Conservation (phyloP, 1,140 invertebrate species). For the Trypoxylus dichotomus region DNA sequence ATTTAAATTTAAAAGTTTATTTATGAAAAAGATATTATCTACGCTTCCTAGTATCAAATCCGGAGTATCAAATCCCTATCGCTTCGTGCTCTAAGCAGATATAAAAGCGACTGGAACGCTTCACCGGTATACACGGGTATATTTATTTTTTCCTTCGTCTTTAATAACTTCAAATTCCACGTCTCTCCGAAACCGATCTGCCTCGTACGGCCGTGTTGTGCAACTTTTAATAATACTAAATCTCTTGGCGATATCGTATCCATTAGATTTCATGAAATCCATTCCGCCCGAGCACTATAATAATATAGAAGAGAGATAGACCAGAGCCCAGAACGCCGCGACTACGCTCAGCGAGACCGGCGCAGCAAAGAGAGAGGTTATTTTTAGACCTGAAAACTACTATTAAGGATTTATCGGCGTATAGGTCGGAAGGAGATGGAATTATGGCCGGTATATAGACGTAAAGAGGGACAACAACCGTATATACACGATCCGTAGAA, state of each 20-base stretch:
- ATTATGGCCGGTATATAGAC: not conserved
- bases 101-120: no score
- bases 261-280: conserved; percentile 10
- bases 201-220: not conserved
- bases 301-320: not conserved
- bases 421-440: not conserved
- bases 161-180: no score
- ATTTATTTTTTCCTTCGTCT: no score
- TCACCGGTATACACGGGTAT: no score
- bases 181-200: no score
- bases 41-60: no score
- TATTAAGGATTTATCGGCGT: not conserved
- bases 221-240: not conserved
- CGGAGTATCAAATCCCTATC: no score
- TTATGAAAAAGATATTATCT: no score
- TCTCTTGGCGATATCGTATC: conserved; percentile 7
- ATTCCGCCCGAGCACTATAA: not conserved
- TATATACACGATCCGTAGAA: no score
- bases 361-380: not conserved
- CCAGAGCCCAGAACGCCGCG: not conserved
- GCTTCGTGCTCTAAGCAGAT: no score
- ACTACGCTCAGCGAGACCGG: not conserved
- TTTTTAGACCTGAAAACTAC: not conserved
- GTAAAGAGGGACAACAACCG: not conserved
- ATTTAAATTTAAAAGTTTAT: no score